phyloP scores from a whole-genome alignment of 2,113 vertebrate species.

The Pachycephala philippinensis region DNA sequence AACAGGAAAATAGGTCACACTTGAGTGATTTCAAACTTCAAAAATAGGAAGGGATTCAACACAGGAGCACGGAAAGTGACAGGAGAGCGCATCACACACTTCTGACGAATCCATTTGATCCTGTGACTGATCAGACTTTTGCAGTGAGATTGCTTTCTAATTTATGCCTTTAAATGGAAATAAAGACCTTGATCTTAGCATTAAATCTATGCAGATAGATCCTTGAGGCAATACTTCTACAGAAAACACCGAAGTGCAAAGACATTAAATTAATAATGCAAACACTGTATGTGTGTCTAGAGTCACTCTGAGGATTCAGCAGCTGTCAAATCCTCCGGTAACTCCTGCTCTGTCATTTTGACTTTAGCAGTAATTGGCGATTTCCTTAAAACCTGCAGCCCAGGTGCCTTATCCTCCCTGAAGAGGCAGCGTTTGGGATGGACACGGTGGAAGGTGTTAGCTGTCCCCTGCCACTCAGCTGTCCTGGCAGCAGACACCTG shows the following conservation, averaged over 20 bases:
- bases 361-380: not conserved
- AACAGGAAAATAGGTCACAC: not conserved
- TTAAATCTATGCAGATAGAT: not conserved
- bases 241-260: not conserved
- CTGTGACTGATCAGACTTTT: not conserved
- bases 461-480: not conserved
- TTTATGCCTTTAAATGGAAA: not conserved
- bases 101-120: constrained; percentile 5
- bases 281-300: not conserved
- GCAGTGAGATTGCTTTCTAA: not conserved
- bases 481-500: not conserved
- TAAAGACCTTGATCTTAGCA: not conserved
- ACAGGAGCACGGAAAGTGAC: not conserved
- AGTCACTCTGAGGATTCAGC: not conserved
- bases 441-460: not conserved
- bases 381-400: not conserved
- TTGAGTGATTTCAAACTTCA: not conserved
- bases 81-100: not conserved
- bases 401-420: not conserved
- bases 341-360: not conserved
- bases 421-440: not conserved
- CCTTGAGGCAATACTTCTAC: not conserved
- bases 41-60: not conserved
- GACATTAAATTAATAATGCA: constrained; percentile 10
- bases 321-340: not conserved